These are phyloP conservation scores for Heliconius nattereri DNA, from an alignment of 1,140 invertebrate species.

Conservation along the genomic window DNA sequence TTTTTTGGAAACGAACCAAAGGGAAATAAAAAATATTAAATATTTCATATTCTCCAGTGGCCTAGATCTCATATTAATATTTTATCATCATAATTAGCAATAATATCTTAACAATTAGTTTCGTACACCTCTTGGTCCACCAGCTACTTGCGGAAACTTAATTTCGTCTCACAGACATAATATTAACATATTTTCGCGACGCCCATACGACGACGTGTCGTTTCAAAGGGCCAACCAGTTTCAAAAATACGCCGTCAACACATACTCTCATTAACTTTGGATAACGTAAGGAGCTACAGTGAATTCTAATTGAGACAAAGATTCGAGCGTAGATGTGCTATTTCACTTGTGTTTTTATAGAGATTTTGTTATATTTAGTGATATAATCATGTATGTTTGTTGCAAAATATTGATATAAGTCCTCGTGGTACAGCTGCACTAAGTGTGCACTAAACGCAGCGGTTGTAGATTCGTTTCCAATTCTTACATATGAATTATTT, in stretches of 20 bases:
- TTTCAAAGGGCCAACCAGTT: conserved; percentile 67
- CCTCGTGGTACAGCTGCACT: no score
- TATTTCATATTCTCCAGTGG: no score
- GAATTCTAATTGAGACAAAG: conserved; percentile 71
- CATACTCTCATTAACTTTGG: conserved; percentile 73
- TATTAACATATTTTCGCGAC: conserved; percentile 71
- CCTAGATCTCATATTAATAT: no score
- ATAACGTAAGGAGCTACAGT: conserved; percentile 66
- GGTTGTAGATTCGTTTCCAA: no score
- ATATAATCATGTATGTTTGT: no score
- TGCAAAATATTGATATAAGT: no score
- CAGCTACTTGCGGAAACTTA: background rate
- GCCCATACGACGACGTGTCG: conserved; percentile 35
- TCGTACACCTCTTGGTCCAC: background rate
- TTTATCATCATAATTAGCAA: no score
- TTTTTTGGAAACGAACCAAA: no score
- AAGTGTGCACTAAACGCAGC: no score
- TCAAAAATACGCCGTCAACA: conserved; percentile 74
- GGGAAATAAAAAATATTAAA: no score
- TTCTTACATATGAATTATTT: no score
- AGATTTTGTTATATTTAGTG: no score
- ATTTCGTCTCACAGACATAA: conserved; percentile 25
- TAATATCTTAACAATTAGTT: background rate
- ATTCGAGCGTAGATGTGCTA: conserved; percentile 46
- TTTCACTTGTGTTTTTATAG: background rate